Evolutionary conservation across 2,888 invertebrate species (phyloP), one percentile per base, ranked within the genome.

Genomic region (Acronicta psi): DNA sequence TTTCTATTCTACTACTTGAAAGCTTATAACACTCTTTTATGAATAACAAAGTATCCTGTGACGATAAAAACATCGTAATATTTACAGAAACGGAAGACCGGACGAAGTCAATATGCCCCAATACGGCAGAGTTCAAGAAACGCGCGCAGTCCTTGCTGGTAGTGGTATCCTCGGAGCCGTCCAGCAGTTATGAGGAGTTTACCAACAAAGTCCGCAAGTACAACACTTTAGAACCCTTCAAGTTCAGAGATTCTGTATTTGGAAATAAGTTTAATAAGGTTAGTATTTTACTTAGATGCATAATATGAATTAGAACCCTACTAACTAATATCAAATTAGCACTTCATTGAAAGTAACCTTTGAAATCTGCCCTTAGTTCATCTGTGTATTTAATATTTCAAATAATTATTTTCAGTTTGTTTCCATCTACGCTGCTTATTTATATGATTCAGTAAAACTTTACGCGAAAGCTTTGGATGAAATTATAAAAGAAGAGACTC

Each of bases 391-490:
- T 34, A 34, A 5, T n/a, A n/a, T n/a, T n/a, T 29, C 29, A 9
- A 56, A 42, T 1, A 41, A 47, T 7, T 60, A 6, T 36, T 65
- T 95, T 65, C 94, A 98, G 97, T 97, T 96, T 87, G 97, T 98
- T 42, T 97, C 97, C 38, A 97, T 98, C 74, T 98, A 98, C 87
- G 99, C 99, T 58, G 98, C 98, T 41, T 98, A 99, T 90, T 95
- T 98, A 72, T 99, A 99, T 89, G 99, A 99, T 92, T 98, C 99
- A 1, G 97, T 99, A 37, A 96, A 96, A 86, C 94, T 99, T 31
- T 99, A 99, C 87, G 98, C 99, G 18, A 95, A 95, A 73, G 99
- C 99, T 1, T 93, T 99, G 73, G 96, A 98, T 80, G 95, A 96
- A 77, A 93, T 98, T 42, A 91, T 98, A 57, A 93, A 95, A 63